phyloP scores from a whole-genome alignment of 2,888 invertebrate genomes.

The Serripes groenlandicus region DNA sequence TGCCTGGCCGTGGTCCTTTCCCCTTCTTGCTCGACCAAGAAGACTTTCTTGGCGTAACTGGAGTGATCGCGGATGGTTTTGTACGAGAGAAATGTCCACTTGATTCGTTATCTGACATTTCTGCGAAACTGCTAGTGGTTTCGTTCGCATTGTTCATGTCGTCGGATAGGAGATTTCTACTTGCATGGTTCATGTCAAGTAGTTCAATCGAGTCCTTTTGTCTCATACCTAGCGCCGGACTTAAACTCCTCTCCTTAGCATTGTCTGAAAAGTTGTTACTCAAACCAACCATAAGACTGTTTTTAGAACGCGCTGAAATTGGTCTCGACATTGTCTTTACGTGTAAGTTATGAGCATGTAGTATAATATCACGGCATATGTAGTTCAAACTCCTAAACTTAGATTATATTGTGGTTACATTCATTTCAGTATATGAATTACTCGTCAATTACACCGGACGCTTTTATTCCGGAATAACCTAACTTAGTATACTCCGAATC shows the following conservation, averaged over 20 bases:
- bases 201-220: constrained; percentile 45
- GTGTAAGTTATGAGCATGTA: not conserved
- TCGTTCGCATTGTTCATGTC: not conserved
- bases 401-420: not conserved
- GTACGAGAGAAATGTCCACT: not conserved
- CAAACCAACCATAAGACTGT: constrained; percentile 11
- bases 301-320: constrained; percentile 13
- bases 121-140: constrained; percentile 4
- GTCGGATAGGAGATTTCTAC: not conserved
- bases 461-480: not conserved
- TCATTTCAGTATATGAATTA: not conserved
- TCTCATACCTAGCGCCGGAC: constrained; percentile 40
- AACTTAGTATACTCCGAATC: not conserved
- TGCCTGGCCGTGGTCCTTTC: not conserved
- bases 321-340: constrained; percentile 7
- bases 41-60: not conserved
- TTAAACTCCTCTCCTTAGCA: constrained; percentile 27
- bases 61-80: not conserved
- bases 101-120: not conserved
- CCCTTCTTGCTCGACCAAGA: not conserved
- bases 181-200: constrained; percentile 24
- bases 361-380: not conserved
- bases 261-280: constrained; percentile 4
- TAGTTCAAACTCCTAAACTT: not conserved
- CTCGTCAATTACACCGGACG: not conserved